These are phyloP conservation scores for Pseudochirops cupreus DNA, from an alignment of 2,797 vertebrate genomes.

Conservation along the genomic window DNA sequence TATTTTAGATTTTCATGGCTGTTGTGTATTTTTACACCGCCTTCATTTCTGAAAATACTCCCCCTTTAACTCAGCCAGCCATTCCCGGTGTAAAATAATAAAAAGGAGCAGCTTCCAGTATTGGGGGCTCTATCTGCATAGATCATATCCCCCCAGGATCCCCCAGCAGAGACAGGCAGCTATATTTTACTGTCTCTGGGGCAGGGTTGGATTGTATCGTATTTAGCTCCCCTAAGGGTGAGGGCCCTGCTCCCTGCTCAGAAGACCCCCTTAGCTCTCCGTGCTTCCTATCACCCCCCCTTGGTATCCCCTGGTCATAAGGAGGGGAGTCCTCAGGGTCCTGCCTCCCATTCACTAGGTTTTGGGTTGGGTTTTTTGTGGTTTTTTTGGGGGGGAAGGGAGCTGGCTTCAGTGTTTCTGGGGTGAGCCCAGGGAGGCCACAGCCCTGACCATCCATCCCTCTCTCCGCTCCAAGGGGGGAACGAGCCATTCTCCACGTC, in stretches of 20 bases:
- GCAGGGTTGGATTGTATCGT: no score
- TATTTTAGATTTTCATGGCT: background rate
- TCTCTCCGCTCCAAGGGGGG: fast-evolving
- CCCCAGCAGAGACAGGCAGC: background rate
- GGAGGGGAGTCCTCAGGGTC: background rate
- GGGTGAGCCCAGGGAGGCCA: no score
- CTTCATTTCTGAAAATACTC: background rate
- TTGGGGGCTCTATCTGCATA: background rate
- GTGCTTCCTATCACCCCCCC: background rate
- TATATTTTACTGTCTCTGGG: background rate
- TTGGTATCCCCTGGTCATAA: background rate
- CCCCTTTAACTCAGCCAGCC: background rate
- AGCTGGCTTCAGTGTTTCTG: background rate
- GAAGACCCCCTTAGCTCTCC: background rate
- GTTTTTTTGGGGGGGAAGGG: background rate
- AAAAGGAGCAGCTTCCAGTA: background rate
- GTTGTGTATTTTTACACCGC: background rate
- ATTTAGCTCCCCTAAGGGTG: no score
- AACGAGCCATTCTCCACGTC: background rate
- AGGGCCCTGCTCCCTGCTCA: background rate
- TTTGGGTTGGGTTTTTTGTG: background rate
- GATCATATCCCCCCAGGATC: background rate
- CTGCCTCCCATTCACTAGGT: no score
- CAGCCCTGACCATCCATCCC: background rate
- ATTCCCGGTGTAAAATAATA: background rate